These are phyloP conservation scores for Callorhinus ursinus DNA, from an alignment of 2,113 vertebrate species.

Conservation along the genomic window DNA sequence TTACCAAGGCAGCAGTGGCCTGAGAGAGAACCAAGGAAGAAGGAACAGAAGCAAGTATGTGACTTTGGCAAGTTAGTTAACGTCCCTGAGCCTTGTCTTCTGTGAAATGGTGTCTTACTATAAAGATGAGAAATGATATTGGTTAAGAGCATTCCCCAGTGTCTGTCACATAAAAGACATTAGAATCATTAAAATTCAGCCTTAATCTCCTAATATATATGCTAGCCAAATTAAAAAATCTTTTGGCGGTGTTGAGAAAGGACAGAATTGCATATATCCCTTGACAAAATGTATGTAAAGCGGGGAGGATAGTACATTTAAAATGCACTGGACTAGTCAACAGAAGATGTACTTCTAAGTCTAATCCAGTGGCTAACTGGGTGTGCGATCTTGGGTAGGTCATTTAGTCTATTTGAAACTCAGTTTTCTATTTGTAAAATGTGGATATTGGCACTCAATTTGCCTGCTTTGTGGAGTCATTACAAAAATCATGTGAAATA, in stretches of 20 bases:
- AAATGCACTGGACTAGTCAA: background rate
- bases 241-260: constrained; percentile 20
- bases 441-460: background rate
- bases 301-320: background rate
- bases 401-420: constrained; percentile 28
- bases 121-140: constrained; percentile 23
- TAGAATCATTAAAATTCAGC: constrained; percentile 1
- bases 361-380: background rate
- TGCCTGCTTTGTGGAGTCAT: background rate
- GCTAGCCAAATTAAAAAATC: background rate
- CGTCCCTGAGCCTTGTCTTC: background rate
- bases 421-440: constrained; percentile 51
- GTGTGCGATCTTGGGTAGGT: background rate
- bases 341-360: background rate
- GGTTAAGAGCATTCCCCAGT: background rate
- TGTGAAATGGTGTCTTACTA: background rate
- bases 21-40: background rate
- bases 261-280: background rate
- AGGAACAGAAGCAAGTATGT: background rate
- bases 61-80: background rate
- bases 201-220: constrained; percentile 15
- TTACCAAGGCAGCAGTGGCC: background rate
- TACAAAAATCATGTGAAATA: constrained; percentile 24
- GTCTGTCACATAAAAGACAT: background rate
- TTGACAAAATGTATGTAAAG: constrained; percentile 9